Conservation (phyloP, 2,797 vertebrate genomes). For the Cyprinella venusta region DNA sequence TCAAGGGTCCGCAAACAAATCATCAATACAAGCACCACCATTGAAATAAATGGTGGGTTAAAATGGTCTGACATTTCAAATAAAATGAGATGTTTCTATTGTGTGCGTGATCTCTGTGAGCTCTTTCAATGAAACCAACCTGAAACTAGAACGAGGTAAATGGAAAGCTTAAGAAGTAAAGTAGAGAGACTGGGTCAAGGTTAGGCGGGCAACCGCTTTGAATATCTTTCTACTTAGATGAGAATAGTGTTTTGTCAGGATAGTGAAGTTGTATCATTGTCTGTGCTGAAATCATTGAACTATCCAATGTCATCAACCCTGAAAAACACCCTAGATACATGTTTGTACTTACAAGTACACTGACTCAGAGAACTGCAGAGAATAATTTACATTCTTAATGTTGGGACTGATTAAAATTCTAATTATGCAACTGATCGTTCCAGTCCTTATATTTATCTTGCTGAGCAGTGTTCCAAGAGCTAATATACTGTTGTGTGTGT, state of each 20-base stretch:
- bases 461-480: background rate
- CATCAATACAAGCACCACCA: background rate
- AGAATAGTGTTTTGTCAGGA: constrained; percentile 13
- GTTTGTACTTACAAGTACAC: background rate
- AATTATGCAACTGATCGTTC: background rate
- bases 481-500: background rate
- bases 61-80: background rate
- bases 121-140: background rate
- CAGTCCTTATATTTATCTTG: background rate
- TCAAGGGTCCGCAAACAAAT: constrained; percentile 21
- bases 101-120: constrained; percentile 5
- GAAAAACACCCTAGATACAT: background rate
- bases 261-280: background rate
- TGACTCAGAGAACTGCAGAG: background rate
- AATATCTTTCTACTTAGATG: background rate
- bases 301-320: background rate
- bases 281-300: constrained; percentile 7
- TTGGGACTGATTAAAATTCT: too few relatives aligned
- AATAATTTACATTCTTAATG: background rate
- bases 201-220: background rate
- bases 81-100: background rate
- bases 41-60: constrained; percentile 16
- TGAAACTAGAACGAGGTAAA: constrained; percentile 4
- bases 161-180: background rate
- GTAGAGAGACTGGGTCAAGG: constrained; percentile 4